These are phyloP conservation scores for Microplitis demolitor DNA, from an alignment of 1,140 invertebrate species.

Conservation along the genomic window DNA sequence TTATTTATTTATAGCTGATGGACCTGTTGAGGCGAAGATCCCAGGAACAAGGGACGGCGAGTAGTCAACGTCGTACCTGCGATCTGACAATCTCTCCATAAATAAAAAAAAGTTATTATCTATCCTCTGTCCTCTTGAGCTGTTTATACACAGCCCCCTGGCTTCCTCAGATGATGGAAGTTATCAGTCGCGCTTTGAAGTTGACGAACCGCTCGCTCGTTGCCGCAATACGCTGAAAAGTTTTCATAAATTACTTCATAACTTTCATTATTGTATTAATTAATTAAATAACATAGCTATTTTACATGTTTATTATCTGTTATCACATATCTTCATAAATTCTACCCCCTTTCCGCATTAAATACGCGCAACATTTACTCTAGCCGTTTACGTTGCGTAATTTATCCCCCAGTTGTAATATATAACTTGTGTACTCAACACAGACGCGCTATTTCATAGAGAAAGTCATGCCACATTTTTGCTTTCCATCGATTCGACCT, in stretches of 20 bases:
- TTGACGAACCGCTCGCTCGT: constrained; percentile 87
- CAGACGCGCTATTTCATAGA: constrained; percentile 58
- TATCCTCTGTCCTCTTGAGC: not conserved
- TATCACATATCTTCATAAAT: not conserved
- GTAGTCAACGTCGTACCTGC: constrained; percentile 53
- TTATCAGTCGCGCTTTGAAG: constrained; percentile 88
- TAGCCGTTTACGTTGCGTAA: constrained; percentile 20
- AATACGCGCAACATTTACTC: not conserved
- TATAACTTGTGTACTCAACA: constrained; percentile 20
- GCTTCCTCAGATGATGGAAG: constrained; percentile 75
- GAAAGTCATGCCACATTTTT: constrained; percentile 58
- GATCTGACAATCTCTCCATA: constrained; percentile 27
- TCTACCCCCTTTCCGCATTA: not conserved
- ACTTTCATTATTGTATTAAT: too few relatives aligned
- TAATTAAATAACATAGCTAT: too few relatives aligned
- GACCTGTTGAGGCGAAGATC: constrained; percentile 31
- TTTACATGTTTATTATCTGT: too few relatives aligned
- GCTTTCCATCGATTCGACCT: constrained; percentile 54
- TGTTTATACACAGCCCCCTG: not conserved
- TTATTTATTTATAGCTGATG: too few relatives aligned
- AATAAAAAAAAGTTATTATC: not conserved
- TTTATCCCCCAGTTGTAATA: not conserved
- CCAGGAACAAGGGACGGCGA: constrained; percentile 58
- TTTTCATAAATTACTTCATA: not conserved
- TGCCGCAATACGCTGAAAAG: constrained; percentile 76